Evolutionary conservation across 2,797 vertebrate species (phyloP).

Genomic region (Pitangus sulphuratus): DNA sequence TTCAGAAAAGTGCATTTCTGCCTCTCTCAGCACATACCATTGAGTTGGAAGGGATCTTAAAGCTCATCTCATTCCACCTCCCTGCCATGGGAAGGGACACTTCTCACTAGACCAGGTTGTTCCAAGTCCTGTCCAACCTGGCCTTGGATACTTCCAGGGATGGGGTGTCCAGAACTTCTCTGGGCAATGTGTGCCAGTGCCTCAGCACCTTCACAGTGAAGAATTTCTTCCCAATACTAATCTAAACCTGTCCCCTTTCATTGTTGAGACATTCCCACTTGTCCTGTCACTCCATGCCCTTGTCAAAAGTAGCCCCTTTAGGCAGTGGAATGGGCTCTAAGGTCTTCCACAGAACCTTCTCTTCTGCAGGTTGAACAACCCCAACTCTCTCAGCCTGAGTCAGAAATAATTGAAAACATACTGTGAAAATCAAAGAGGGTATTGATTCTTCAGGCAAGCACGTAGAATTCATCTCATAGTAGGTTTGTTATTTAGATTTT

Average conservation of each 20-base stretch:
- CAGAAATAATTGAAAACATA: conserved; percentile 11
- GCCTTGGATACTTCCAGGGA: neutral
- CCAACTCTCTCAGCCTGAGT: neutral
- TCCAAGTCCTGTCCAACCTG: neutral
- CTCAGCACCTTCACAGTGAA: neutral
- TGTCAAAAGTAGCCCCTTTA: neutral
- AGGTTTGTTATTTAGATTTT: neutral
- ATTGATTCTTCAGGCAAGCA: conserved; percentile 22
- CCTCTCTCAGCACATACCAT: conserved; percentile 19
- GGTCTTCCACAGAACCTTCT: neutral
- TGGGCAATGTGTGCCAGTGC: neutral
- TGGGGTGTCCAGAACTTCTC: neutral
- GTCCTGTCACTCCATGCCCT: neutral
- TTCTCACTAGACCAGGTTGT: rapidly evolving
- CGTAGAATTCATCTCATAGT: neutral
- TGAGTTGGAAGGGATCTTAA: neutral
- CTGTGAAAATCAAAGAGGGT: conserved; percentile 11
- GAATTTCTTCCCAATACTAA: neutral
- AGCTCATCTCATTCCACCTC: rapidly evolving
- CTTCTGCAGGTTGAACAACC: neutral
- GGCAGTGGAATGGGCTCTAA: neutral
- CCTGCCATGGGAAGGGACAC: neutral
- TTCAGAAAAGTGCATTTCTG: neutral
- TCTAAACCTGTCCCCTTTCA: neutral
- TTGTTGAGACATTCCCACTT: neutral